Conservation (phyloP, 2,888 invertebrate genomes). For the Xanthostigma xanthostigma region DNA sequence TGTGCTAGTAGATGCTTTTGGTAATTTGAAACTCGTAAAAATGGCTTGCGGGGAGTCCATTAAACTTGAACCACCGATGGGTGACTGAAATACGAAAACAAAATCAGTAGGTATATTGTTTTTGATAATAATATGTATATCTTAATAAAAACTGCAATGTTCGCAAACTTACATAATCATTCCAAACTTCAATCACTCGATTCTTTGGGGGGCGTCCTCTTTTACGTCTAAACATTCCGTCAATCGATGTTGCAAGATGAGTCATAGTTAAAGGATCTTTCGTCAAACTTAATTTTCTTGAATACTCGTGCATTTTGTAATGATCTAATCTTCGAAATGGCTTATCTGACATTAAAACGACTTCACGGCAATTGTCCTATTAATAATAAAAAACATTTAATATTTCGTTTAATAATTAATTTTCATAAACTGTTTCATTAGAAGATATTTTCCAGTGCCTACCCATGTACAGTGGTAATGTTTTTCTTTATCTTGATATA, state of each 20-base stretch:
- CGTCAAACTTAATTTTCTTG: constrained; percentile 27
- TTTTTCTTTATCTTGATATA: constrained; percentile 60
- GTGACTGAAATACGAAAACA: constrained; percentile 17
- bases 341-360: constrained; percentile 60
- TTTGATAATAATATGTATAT: neutral
- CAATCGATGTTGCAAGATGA: constrained; percentile 56
- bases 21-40: constrained; percentile 84
- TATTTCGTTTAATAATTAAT: neutral
- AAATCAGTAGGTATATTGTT: neutral
- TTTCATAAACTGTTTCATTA: too few relatives aligned
- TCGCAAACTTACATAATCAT: constrained; percentile 51
- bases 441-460: constrained; percentile 20
- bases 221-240: constrained; percentile 85
- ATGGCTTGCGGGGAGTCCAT: constrained; percentile 72
- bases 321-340: constrained; percentile 71
- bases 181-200: constrained; percentile 82
- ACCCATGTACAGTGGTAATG: constrained; percentile 88
- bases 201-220: constrained; percentile 95
- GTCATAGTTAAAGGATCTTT: constrained; percentile 34
- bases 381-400: constrained; percentile 15
- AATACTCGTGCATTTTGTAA: constrained; percentile 59
- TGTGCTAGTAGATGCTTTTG: constrained; percentile 38
- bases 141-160: neutral
- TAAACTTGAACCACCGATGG: constrained; percentile 25
- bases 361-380: constrained; percentile 65